phyloP scores from a whole-genome alignment of 1,140 invertebrate species.

The Drosophila navojoa region DNA sequence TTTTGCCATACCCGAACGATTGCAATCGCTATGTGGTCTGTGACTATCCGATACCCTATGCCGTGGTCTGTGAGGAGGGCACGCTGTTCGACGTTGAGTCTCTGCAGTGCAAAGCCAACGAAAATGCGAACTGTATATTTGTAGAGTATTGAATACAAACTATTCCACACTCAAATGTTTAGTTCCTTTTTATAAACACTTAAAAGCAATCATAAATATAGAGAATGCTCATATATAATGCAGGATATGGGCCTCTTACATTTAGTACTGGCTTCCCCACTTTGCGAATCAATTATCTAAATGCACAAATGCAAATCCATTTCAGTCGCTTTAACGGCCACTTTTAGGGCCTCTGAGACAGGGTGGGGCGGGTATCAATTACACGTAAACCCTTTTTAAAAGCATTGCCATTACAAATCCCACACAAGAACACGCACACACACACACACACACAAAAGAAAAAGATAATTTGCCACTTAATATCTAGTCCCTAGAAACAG shows the following conservation, averaged over 20 bases:
- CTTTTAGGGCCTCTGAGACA: slow-evolving; percentile 12
- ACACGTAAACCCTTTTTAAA: slow-evolving; percentile 67
- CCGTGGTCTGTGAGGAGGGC: slow-evolving; percentile 32
- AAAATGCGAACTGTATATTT: neutral
- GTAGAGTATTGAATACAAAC: neutral
- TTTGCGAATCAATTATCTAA: slow-evolving; percentile 52
- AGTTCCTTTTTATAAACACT: neutral
- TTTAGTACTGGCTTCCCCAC: neutral
- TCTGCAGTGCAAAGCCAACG: slow-evolving; percentile 28
- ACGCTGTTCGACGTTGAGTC: slow-evolving; percentile 20
- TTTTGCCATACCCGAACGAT: slow-evolving; percentile 60
- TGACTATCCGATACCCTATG: slow-evolving; percentile 59
- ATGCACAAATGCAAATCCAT: slow-evolving; percentile 47
- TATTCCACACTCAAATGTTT: too few relatives aligned
- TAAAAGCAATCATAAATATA: neutral
- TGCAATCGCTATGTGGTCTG: slow-evolving; percentile 62
- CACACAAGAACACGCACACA: slow-evolving; percentile 4
- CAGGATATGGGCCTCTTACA: neutral
- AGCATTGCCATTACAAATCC: slow-evolving; percentile 22
- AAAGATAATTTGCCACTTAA: slow-evolving; percentile 75
- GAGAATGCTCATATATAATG: slow-evolving; percentile 3
- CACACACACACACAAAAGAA: slow-evolving; percentile 1
- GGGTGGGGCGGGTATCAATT: slow-evolving; percentile 51
- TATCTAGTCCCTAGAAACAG: slow-evolving; percentile 43
- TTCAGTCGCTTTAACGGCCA: slow-evolving; percentile 24